A percentile compares a stretch with the other conserved stretches of the same genome.
phyloP scores from a whole-genome alignment of 2,888 invertebrate species.

The Platycheirus rosarum region DNA sequence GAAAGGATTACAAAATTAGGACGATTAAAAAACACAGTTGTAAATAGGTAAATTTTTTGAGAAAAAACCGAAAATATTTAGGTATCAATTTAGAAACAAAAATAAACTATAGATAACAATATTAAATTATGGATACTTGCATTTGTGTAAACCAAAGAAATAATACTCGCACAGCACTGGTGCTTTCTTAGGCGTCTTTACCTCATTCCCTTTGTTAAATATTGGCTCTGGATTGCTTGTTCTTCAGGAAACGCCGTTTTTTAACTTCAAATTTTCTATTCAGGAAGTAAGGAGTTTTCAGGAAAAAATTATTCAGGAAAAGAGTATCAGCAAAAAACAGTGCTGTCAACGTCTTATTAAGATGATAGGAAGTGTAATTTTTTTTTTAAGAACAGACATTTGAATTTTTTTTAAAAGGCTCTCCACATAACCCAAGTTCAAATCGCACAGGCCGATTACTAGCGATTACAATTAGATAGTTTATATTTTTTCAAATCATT shows the following conservation, averaged over 20 bases:
- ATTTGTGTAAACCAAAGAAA: constrained; percentile 22
- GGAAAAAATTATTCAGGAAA: no score
- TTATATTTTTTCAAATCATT: no score
- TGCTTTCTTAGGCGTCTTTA: constrained; percentile 58
- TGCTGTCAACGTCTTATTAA: no score
- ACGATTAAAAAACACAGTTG: constrained; percentile 51
- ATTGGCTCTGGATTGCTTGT: constrained; percentile 10
- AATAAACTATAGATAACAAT: constrained; percentile 9
- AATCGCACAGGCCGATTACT: no score
- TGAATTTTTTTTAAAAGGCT: no score
- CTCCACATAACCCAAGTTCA: no score
- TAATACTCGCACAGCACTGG: constrained; percentile 70
- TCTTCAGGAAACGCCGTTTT: neutral
- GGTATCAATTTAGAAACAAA: constrained; percentile 44
- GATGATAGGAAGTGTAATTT: no score
- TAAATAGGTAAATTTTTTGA: constrained; percentile 53
- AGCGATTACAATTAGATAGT: no score
- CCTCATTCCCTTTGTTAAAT: constrained; percentile 5
- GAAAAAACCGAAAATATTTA: constrained; percentile 38
- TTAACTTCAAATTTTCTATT: no score
- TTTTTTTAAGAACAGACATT: no score
- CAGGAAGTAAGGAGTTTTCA: no score
- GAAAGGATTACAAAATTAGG: constrained; percentile 37
- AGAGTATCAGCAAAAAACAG: no score
- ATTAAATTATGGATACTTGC: constrained; percentile 23